These are phyloP conservation scores for Chiroxiphia lanceolata DNA, from an alignment of 2,797 vertebrate genomes.

Conservation along the genomic window DNA sequence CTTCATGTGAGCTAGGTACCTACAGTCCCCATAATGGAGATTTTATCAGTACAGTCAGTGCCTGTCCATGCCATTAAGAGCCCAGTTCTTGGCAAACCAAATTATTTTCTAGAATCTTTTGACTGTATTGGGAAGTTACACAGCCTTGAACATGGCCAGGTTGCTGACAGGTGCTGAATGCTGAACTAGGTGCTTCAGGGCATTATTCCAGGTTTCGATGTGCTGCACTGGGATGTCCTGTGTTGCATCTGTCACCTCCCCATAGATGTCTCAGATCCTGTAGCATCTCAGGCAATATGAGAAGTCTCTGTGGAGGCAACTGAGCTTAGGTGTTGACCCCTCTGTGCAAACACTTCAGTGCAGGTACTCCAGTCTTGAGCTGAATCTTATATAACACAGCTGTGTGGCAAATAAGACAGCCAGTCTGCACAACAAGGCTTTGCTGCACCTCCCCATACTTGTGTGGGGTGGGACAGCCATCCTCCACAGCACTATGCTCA, in stretches of 20 bases:
- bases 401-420: not conserved
- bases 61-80: not conserved
- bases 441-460: not conserved
- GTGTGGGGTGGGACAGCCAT: not conserved
- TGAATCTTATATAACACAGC: not conserved
- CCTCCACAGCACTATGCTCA: fast-evolving
- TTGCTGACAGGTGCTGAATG: not conserved
- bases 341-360: not conserved
- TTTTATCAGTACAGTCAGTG: not conserved
- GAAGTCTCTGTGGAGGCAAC: not conserved
- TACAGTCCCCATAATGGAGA: fast-evolving
- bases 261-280: not conserved
- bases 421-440: not conserved
- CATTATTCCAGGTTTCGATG: not conserved
- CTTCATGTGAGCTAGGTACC: not conserved
- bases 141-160: not conserved
- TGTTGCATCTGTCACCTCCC: not conserved
- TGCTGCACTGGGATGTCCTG: not conserved
- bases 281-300: not conserved
- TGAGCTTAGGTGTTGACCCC: not conserved
- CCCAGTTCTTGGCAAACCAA: not conserved
- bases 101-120: not conserved
- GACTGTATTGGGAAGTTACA: not conserved
- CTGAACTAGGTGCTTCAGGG: not conserved
- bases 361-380: not conserved